These are phyloP conservation scores for Ictalurus furcatus DNA, from an alignment of 2,113 vertebrate species.

Conservation along the genomic window DNA sequence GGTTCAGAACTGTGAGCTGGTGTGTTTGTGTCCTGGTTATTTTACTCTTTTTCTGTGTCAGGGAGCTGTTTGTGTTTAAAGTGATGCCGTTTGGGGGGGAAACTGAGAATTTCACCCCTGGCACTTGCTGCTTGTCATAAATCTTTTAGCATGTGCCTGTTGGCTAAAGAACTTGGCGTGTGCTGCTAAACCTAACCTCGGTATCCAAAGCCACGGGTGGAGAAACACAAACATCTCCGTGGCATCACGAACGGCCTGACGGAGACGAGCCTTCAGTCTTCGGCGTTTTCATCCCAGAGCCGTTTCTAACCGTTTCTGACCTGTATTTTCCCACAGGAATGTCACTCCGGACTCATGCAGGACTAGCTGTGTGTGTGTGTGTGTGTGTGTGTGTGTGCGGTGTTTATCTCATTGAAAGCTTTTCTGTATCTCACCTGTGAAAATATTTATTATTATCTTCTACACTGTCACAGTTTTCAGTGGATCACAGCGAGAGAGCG, in stretches of 20 bases:
- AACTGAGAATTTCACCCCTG: constrained; percentile 70
- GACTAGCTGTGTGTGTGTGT: neutral
- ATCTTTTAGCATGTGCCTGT: constrained; percentile 73
- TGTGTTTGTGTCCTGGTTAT: neutral
- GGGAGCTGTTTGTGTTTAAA: constrained; percentile 58
- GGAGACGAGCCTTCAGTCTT: constrained; percentile 42
- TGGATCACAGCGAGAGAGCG: neutral
- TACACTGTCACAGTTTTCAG: neutral
- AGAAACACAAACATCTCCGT: constrained; percentile 34
- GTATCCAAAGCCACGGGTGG: constrained; percentile 56
- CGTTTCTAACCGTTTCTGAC: neutral
- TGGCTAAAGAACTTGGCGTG: constrained; percentile 71
- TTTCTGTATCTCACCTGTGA: neutral
- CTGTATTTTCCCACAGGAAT: constrained; percentile 11
- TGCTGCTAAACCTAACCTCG: constrained; percentile 68
- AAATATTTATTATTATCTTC: neutral
- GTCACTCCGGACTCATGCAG: neutral
- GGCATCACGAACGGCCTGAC: neutral
- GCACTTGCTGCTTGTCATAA: constrained; percentile 66
- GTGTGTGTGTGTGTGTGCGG: neutral
- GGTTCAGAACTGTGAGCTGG: neutral
- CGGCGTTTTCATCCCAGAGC: constrained; percentile 22
- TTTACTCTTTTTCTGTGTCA: constrained; percentile 41
- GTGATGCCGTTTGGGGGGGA: constrained; percentile 64
- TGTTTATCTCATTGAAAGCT: neutral